Conservation (phyloP, 2,888 invertebrate species). For the Platycnemis pennipes region DNA sequence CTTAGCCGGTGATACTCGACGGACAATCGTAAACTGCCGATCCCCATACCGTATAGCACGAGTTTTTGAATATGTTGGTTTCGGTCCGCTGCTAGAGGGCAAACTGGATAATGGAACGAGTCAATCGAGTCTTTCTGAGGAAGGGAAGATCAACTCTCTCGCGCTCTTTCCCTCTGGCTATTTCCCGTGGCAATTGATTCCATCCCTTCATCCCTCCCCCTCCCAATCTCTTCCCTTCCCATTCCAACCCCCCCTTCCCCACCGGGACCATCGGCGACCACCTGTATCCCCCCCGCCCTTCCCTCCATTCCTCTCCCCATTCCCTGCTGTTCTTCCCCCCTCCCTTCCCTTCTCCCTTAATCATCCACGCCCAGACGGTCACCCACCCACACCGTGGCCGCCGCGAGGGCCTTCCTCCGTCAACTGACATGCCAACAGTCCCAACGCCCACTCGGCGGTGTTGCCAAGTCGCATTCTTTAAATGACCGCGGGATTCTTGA, state of each 20-base stretch:
- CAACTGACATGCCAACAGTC: constrained; percentile 57
- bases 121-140: background rate
- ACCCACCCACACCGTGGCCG: constrained; percentile 53
- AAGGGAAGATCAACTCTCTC: background rate
- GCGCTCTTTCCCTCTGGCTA: background rate
- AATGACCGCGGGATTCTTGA: background rate
- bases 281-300: constrained; percentile 31
- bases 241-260: background rate
- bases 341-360: background rate
- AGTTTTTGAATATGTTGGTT: background rate
- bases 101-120: background rate
- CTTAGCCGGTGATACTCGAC: too few relatives aligned
- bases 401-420: constrained; percentile 53
- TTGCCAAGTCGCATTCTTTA: constrained; percentile 26
- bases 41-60: too few relatives aligned
- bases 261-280: constrained; percentile 46
- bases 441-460: constrained; percentile 52
- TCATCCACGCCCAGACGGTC: constrained; percentile 57
- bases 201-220: background rate
- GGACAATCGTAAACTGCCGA: too few relatives aligned
- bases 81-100: background rate
- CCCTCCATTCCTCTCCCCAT: background rate
- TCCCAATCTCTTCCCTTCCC: background rate
- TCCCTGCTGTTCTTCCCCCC: background rate
- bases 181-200: constrained; percentile 31